These are phyloP conservation scores for Cordilura impudica DNA, from an alignment of 2,888 invertebrate genomes.

Conservation along the genomic window DNA sequence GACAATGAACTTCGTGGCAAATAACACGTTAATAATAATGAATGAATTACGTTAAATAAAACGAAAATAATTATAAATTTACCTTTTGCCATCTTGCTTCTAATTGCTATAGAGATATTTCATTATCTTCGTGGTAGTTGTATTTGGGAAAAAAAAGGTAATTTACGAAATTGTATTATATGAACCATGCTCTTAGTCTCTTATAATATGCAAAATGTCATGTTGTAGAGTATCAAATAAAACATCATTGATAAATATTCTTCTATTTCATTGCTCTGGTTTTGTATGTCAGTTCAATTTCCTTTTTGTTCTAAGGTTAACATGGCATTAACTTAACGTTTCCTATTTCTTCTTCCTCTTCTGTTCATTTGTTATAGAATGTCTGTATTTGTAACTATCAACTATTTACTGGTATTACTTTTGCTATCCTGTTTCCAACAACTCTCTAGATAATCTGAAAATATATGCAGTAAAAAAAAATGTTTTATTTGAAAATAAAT, in stretches of 20 bases:
- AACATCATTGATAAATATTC: not conserved
- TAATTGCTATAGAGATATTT: not conserved
- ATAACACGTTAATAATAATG: not conserved
- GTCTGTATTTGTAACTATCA: not conserved
- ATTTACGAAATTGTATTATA: no score
- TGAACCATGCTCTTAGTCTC: no score
- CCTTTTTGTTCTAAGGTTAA: not conserved
- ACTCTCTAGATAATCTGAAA: not conserved
- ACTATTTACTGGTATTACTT: conserved; percentile 11
- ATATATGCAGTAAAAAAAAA: not conserved
- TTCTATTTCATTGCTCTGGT: not conserved
- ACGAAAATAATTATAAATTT: not conserved
- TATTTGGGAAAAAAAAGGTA: no score
- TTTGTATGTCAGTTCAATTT: conserved; percentile 10
- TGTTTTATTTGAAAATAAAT: not conserved
- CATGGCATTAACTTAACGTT: not conserved
- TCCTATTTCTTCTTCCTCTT: no score
- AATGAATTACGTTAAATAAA: not conserved
- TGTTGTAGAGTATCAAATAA: not conserved
- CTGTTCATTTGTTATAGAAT: not conserved
- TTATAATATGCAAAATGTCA: no score
- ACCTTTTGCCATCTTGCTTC: not conserved
- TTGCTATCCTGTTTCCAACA: not conserved
- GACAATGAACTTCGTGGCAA: not conserved
- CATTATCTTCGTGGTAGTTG: not conserved